Base-by-base conservation (phyloP, 2,113 vertebrate genomes). In the Perca flavescens region DNA sequence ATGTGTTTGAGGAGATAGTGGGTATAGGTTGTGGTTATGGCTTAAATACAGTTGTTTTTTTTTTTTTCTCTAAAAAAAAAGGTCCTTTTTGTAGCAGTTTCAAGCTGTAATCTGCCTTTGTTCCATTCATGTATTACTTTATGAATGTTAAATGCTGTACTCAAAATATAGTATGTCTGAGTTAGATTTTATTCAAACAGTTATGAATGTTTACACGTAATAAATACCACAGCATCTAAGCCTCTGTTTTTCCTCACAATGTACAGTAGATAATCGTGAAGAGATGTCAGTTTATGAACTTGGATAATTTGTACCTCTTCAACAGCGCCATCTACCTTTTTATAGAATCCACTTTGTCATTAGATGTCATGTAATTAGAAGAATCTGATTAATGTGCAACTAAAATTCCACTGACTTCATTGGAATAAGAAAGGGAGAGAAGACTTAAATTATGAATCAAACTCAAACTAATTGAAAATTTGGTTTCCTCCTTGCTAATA, bases 121-220 rank as follows among this genome's bases (percentile, higher is more conserved):
- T 72, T 78, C 1, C 36, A 7, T 40, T 68, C 0, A 31, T 64
- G 71, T 80, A 36, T 60, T 63, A 64, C 53, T 74, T 54, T 70
- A 34, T 84, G 80, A 92, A 91, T 92, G 82, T 93, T 76, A 53
- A 84, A 74, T 60, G 31, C 25, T 71, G 68, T 62, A 62, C 47
- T 80, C 34, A 73, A 74, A 80, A 56, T 73, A 34, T 40, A 70
- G 31, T 56, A 10, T 25, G 11, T 79, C 43, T 71, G 58, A 75
- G 79, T 47, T 64, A 63, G 10, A 11, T 77, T 74, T 58, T 60
- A 77, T 61, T 83, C 43, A 16, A 83, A 79, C 56, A 9, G 34
- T 85, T 90, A 22, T 76, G 46, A 94, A 86, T 77, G 86, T 89
- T 83, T 63, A 83, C 63, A 50, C 19, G 40, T 31, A 93, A 89